A percentile compares a stretch with the other conserved stretches of the same genome.
Conservation (phyloP, 2,113 vertebrate species). For the Muntiacus reevesi region DNA sequence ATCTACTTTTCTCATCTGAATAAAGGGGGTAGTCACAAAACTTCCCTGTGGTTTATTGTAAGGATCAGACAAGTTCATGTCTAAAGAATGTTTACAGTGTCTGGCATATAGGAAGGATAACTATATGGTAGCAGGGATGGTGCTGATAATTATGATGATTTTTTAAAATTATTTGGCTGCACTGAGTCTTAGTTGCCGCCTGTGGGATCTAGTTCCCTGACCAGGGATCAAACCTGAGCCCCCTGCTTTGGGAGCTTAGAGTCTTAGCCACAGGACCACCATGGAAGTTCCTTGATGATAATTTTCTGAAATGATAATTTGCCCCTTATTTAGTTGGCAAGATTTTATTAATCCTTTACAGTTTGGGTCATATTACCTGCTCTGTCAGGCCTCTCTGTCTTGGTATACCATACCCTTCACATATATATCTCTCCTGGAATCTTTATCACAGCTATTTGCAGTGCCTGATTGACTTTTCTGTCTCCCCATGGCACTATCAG, state of each 20-base stretch:
- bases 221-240: neutral
- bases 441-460: neutral
- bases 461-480: neutral
- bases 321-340: neutral
- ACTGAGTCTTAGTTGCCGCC: neutral
- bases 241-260: neutral
- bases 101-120: neutral
- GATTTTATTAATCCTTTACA: neutral
- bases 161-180: neutral
- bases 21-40: neutral
- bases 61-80: neutral
- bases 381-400: neutral
- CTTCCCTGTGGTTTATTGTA: neutral
- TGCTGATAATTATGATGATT: neutral
- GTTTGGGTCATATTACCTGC: neutral
- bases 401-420: neutral
- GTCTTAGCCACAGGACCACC: neutral
- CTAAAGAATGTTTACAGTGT: neutral
- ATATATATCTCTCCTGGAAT: neutral
- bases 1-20: neutral
- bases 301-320: constrained; percentile 1
- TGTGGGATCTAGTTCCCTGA: neutral
- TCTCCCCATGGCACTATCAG: neutral
- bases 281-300: neutral
- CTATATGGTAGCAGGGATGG: neutral